Evolutionary conservation across 1,140 invertebrate genomes (phyloP), one percentile per base, ranked within the genome.

Genomic region (Uloborus diversus): DNA sequence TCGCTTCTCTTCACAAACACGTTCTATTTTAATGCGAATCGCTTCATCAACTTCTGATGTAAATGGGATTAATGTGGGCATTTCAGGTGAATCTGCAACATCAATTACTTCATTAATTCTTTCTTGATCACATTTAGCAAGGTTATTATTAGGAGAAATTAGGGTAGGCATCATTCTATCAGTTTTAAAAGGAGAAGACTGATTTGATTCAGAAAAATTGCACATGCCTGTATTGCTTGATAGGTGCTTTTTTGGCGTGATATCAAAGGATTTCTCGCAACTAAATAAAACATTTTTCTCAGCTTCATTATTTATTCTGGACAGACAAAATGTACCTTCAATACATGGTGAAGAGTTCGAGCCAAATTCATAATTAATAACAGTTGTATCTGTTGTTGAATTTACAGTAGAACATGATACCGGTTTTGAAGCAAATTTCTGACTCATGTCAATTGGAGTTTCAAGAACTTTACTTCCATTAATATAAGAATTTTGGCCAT

Each of bases 41-140:
- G 20, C 1, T 56, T 66, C 35, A 14, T 56, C 49, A 28, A 13
- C 23, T 57, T 81, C 79, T 25, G 69, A 56, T 17, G 79, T 71
- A 59, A 81, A 81, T 14, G 79, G 69, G 14, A 73, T 56, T 20
- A 81, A 37, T n/a, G 42, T 75, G 11, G 79, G 79, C 79, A 81
- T 81, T 53, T 81, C 62, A 11, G 79, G 79, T 14, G 79, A 81
- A n/a, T 51, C 65, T 42, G 47, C 53, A 23, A 83, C 73, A 88
- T 62, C 56, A 11, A 32, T 32, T 32, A 49, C 30, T 49, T 68
- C 35, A 35, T 5, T 28, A 7, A 2, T 65, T 28, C 56, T 28
- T 27, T 57, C 30, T 30, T 49, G 27, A 4, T 9, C n/a, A 9
- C 1, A 23, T 20, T 32, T 42, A 11, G 28, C 17, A 13, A 33